Percentiles rank a stretch among this genome's conserved stretches.
Evolutionary conservation across 2,797 vertebrate species (phyloP).

Genomic region (Graptemys geographica): DNA sequence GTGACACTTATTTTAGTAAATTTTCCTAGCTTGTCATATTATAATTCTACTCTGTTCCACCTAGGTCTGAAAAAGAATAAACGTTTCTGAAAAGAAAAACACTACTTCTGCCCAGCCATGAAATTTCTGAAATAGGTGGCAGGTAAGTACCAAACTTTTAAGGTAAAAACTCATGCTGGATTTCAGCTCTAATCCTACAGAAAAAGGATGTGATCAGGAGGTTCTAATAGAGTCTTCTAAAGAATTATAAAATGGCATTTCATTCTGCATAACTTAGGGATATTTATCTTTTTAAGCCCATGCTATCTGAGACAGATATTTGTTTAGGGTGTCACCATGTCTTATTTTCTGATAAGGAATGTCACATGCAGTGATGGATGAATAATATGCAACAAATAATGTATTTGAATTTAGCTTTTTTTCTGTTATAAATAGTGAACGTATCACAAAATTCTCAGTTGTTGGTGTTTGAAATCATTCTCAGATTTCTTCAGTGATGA

Average conservation of each 20-base stretch:
- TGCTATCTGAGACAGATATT: not conserved
- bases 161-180: not conserved
- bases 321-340: not conserved
- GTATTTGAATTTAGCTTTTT: not conserved
- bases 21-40: slow-evolving; percentile 7
- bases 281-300: not conserved
- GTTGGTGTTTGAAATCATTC: not conserved
- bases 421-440: not conserved
- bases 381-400: not conserved
- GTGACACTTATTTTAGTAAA: not conserved
- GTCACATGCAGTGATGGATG: not conserved
- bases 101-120: not conserved
- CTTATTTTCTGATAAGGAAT: not conserved
- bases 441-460: not conserved
- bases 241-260: not conserved
- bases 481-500: not conserved
- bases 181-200: slow-evolving; percentile 5
- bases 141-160: not conserved
- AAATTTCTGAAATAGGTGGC: not conserved
- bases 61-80: not conserved
- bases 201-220: not conserved
- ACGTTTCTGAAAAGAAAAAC: not conserved
- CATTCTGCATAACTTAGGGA: not conserved
- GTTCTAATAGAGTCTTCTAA: not conserved
- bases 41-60: not conserved